phyloP scores from a whole-genome alignment of 2,888 invertebrate genomes.

The Leucophenga maculata region DNA sequence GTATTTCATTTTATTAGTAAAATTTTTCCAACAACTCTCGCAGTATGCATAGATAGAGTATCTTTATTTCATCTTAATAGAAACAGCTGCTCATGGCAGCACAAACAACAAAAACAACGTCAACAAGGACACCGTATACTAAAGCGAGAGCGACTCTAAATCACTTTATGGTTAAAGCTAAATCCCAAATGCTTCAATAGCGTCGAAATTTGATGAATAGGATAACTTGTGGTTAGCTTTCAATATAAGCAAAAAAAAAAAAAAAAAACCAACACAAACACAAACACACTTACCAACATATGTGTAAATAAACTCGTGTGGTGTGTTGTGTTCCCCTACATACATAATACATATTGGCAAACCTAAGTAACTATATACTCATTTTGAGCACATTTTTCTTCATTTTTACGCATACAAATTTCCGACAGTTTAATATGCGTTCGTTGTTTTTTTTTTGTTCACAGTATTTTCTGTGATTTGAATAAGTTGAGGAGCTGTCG shows the following conservation, averaged over 20 bases:
- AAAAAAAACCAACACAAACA: not conserved
- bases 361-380: too few relatives aligned
- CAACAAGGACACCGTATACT: too few relatives aligned
- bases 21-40: too few relatives aligned
- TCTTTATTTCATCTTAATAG: conserved; percentile 32
- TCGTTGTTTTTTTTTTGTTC: conserved; percentile 43
- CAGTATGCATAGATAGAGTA: not conserved
- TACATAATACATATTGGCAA: not conserved
- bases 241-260: conserved; percentile 36
- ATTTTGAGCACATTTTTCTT: not conserved
- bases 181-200: conserved; percentile 57
- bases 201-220: conserved; percentile 58
- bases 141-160: conserved; percentile 65
- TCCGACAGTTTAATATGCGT: conserved; percentile 36
- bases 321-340: too few relatives aligned
- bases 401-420: conserved; percentile 11
- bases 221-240: conserved; percentile 43
- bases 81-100: conserved; percentile 34
- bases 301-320: conserved; percentile 29
- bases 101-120: conserved; percentile 15
- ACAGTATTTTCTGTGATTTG: conserved; percentile 50
- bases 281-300: conserved; percentile 5
- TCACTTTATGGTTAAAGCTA: conserved; percentile 61
- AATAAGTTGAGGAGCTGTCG: conserved; percentile 62
- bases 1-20: not conserved